Evolutionary conservation across 2,888 invertebrate species (phyloP), one percentile per base, ranked within the genome.

Genomic region (Drosophila paramelanica): DNA sequence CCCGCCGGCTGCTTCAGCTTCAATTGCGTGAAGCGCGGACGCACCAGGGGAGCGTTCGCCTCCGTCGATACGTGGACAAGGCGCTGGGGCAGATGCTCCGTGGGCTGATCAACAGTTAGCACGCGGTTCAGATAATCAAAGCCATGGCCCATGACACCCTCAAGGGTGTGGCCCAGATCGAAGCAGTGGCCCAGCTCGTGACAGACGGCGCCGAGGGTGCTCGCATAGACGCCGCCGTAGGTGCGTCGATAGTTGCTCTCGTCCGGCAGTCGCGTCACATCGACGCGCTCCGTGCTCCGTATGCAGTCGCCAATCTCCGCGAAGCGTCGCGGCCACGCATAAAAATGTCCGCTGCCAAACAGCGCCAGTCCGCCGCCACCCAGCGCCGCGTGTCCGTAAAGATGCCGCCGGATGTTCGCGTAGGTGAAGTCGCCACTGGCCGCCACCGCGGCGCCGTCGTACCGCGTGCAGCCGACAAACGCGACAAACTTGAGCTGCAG

Each of bases 151-250:
- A 99, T 99, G 65, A 99, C 96, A 17, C 98, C 98, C 79, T 96
- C 95, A 80, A 95, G 94, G 0, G 97, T 96, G 91, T 99, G 98
- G 0, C 98, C 98, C 62, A 99, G 94, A 92, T 98, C 98, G 92
- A 99, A 98, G 0, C 97, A 97, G 91, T 99, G 99, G 0, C 91
- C 91, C 49, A 99, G 93, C 93, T 99, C 99, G 92, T 99, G 99
- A 42, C 98, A 95, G 8, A 97, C 96, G 14, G 98, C 96, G 14
- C 98, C 98, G 42, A 99, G 93, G 17, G 97, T 97, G 6, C 98
- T 97, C 14, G 98, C 96, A 92, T 96, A 97, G 91, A 98, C 97
- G 36, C 96, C 97, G 67, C 97, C 97, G 82, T 95, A 94, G 1
- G 97, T 97, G 39, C 97, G 96, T 68, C 98, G 94, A 92, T 97